Evolutionary conservation across 2,113 vertebrate genomes (phyloP), one percentile per base, ranked within the genome.

Genomic region (Toxotes jaculatrix): DNA sequence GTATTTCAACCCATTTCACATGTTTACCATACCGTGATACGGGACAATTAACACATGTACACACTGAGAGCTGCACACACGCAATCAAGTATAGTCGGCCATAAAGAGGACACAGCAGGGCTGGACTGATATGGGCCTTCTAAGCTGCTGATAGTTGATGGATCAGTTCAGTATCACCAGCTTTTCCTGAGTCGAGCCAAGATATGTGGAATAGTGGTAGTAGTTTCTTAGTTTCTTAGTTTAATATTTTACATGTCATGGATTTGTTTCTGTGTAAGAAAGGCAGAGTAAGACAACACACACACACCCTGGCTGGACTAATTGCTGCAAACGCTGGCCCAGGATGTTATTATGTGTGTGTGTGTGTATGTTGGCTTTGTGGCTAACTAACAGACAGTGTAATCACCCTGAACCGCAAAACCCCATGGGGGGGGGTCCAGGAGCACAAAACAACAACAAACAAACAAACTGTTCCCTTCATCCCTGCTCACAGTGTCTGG

Each of bases 381-480:
- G 84, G 85, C 84, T 67, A 77, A 80, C 90, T 85, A 91, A 82
- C 89, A 92, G 90, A 92, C 91, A 82, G 89, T 91, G 90, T 87
- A 90, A 94, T 93, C 84, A 85, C 75, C 77, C 65, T 70, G 19
- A 78, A 92, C 89, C 70, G 27, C 88, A 87, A 87, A 80, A 74
- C 53, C 82, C 67, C 67, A 70, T 23, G 82, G 80, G 89, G 71
- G 71, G 27, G 69, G 43, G 47, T 63, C 77, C 83, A 56, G 23
- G 51, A 79, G 66, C 78, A 59, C 69, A 80, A 70, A 82, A 66
- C 68, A 77, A 87, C 27, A 83, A 67, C 62, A 5, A 8, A n/a
- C 61, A 82, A 85, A 84, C 86, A 88, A 83, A 51, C 23, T 11
- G n/a, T 31, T 63, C 38, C 69, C 80, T 83, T 69, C 67, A 47